Evolutionary conservation across 2,888 invertebrate species (phyloP).

Genomic region (Agonopterix heracliana): DNA sequence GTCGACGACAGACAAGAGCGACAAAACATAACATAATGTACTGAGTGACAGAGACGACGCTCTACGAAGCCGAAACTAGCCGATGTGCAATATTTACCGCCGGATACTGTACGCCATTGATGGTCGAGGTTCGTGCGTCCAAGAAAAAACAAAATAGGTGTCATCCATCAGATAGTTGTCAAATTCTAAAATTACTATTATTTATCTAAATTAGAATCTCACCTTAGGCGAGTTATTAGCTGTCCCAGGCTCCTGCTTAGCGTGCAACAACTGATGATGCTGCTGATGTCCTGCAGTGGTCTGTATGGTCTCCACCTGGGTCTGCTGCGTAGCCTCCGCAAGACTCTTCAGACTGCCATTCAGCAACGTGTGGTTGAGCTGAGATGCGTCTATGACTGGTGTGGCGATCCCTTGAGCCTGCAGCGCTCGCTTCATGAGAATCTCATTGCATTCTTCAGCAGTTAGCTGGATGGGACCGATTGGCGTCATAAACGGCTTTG

Average conservation of each 20-base stretch:
- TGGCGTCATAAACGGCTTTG: constrained; percentile 82
- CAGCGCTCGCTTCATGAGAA: constrained; percentile 83
- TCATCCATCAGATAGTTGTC: no score
- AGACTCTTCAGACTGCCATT: constrained; percentile 63
- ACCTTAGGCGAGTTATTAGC: constrained; percentile 75
- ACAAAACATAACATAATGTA: no score
- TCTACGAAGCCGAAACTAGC: no score
- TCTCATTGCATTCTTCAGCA: constrained; percentile 86
- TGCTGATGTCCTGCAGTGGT: constrained; percentile 36
- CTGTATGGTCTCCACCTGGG: constrained; percentile 52
- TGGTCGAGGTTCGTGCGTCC: no score
- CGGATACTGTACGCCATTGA: no score
- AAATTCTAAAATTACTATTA: no score
- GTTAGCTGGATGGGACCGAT: constrained; percentile 84
- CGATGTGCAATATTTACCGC: no score
- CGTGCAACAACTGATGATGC: constrained; percentile 68
- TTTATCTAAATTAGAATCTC: constrained; percentile 13
- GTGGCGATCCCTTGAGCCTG: constrained; percentile 78
- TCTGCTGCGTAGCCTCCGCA: constrained; percentile 49
- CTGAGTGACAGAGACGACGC: no score
- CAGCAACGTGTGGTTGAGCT: constrained; percentile 59
- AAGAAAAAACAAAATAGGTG: no score
- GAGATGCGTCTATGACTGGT: constrained; percentile 67
- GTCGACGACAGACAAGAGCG: no score
- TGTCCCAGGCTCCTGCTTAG: constrained; percentile 78